Base-by-base conservation (phyloP, 92 coral and sea anemone genomes). In the Umimayanthus kanabou region DNA sequence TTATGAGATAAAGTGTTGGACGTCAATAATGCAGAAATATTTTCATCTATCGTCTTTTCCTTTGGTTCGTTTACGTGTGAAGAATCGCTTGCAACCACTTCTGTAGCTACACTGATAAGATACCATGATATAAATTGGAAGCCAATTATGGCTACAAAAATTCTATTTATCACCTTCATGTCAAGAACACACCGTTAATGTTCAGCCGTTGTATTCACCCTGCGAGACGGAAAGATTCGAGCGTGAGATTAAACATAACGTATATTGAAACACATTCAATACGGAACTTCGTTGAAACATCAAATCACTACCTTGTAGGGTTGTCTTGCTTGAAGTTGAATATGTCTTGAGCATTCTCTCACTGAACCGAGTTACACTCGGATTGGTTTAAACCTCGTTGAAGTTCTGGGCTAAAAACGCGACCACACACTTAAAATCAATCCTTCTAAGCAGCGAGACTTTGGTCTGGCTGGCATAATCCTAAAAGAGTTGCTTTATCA, bases 81-180 rank as follows among this genome's bases (percentile, higher is more conserved):
- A 29, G 57, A 10, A 49, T 50, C 40, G 65, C 22, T 26, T 43
- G 9, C 40, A 53, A 9, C 15, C 40, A 25, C 18, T 78, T 49
- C 61, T 26, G 39, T 25, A 45, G 61, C 39, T 10, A 49, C 42
- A 49, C 64, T 23, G 66, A 78, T 78, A 49, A 78, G 8, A 77
- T 6, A 0, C 28, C 82, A 78, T 47, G 37, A 25, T 53, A 78
- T n/a, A n/a, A n/a, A 78, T 16, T 49, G 65, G 49, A 78, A 78
- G 26, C 65, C 82, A 78, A 78, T 78, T 78, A 78, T 9, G 65
- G 82, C n/a, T 26, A 18, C 66, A 78, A 39, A 78, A 9, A 78
- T 25, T 78, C 58, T 45, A 29, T 78, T 78, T 49, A 50, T 25
- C 82, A 26, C 61, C 82, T 78, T 50, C 82, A 78, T 78, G 40